Base-by-base conservation (phyloP, 1,140 invertebrate species). In the Drosophila kanapiae region DNA sequence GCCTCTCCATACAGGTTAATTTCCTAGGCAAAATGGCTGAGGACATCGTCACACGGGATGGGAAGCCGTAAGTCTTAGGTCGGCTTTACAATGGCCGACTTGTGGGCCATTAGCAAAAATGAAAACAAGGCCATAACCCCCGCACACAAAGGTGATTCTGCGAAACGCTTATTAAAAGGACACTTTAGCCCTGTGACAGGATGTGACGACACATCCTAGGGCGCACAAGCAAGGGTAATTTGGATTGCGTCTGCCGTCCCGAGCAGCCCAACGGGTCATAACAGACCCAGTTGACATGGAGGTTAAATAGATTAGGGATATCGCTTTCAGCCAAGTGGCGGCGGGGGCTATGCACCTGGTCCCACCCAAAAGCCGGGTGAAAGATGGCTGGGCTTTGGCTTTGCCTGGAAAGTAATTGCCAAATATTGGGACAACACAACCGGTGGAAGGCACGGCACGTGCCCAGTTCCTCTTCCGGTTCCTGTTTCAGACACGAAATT, bases 241-340 rank as follows among this genome's bases (percentile, higher is more conserved):
- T 84, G 88, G 84, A 88, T 88, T 87, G 69, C 54, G 64, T 65
- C 74, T 71, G 61, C 64, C 61, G 63, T 56, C 35, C 53, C 53
- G 33, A 56, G 35, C 35, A 56, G 53, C 53, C 35, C 35, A 27
- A 51, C 29, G 68, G 68, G 68, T 72, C 60, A 62, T 53, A 54
- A 48, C 53, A 51, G 81, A 65, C 62, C 76, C 69, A 71, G 80
- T 69, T 83, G 84, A 88, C 80, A 83, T 88, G 72, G 80, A 88
- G 84, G 84, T 88, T 88, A 88, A 88, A 88, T 78, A 88, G 85
- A 88, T 88, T 88, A 88, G 82, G 85, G 77, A 88, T 90, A 88
- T 88, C 85, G 78, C 80, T 81, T 87, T 78, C 77, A 79, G 45
- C 77, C 75, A 81, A 85, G 78, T 84, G 82, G 53, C 53, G 54